phyloP scores from a whole-genome alignment of 1,140 invertebrate genomes.

The Drosophila ironensis region DNA sequence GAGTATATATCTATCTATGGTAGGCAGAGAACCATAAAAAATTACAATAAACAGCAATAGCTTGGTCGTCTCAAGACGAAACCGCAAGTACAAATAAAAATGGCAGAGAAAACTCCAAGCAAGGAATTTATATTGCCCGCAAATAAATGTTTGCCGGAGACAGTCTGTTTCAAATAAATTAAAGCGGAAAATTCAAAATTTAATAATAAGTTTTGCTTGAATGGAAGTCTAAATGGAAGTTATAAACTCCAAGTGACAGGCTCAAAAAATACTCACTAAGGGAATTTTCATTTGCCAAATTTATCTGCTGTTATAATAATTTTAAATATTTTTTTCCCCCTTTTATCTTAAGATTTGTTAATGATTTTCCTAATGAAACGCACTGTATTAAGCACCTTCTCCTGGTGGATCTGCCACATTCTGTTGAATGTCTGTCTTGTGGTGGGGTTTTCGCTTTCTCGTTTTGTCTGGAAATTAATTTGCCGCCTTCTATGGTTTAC shows the following conservation, averaged over 20 bases:
- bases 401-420: slow-evolving; percentile 22
- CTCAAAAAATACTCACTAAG: too few species aligned
- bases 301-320: too few species aligned
- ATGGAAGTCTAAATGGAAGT: too few species aligned
- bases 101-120: slow-evolving; percentile 22
- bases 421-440: slow-evolving; percentile 23
- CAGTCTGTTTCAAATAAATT: neutral
- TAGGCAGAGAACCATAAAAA: slow-evolving; percentile 59
- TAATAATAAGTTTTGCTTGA: too few species aligned
- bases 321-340: too few species aligned
- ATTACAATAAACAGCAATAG: slow-evolving; percentile 64
- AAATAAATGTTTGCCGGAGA: slow-evolving; percentile 33
- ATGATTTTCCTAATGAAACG: neutral
- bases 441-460: neutral
- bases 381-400: slow-evolving; percentile 10
- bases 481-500: slow-evolving; percentile 22
- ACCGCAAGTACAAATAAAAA: slow-evolving; percentile 64
- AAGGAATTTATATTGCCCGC: slow-evolving; percentile 62
- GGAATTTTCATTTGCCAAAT: too few species aligned
- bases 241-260: too few species aligned
- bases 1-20: too few species aligned
- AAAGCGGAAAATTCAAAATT: neutral
- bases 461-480: slow-evolving; percentile 25
- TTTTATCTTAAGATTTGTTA: neutral
- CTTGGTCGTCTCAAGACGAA: slow-evolving; percentile 15